A percentile compares a stretch with the other conserved stretches of the same genome.
Evolutionary conservation across 2,888 invertebrate species (phyloP).

Genomic region (Habroteleia sp.): DNA sequence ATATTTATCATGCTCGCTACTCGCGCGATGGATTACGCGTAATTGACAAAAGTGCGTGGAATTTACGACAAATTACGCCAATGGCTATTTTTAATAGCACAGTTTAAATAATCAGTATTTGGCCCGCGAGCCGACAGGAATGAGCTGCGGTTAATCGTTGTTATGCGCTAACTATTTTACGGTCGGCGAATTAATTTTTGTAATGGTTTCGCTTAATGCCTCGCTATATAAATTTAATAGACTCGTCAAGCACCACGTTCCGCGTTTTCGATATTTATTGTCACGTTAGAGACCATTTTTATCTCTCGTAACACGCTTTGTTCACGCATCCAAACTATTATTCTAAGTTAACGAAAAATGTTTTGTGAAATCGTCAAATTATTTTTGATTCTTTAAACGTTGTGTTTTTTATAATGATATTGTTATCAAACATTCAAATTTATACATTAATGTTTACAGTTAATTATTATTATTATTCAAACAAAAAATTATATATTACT

Average conservation of each 20-base stretch:
- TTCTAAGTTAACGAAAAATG: too few relatives aligned
- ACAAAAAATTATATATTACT: too few relatives aligned
- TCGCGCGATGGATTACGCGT: conserved; percentile 50
- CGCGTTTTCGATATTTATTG: neutral
- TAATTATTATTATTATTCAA: too few relatives aligned
- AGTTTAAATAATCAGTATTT: conserved; percentile 45
- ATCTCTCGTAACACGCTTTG: too few relatives aligned
- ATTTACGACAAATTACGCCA: conserved; percentile 48
- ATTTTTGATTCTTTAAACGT: too few relatives aligned
- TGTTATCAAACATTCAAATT: too few relatives aligned
- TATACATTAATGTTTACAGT: too few relatives aligned
- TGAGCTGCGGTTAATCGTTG: conserved; percentile 39
- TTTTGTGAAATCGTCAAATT: too few relatives aligned
- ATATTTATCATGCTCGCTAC: conserved; percentile 47
- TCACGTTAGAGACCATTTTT: too few relatives aligned
- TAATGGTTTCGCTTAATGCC: conserved; percentile 23
- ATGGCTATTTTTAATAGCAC: conserved; percentile 44
- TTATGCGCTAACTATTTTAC: conserved; percentile 40
- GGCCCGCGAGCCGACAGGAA: conserved; percentile 16
- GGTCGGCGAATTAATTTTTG: conserved; percentile 44
- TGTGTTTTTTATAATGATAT: too few relatives aligned
- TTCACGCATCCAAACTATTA: too few relatives aligned
- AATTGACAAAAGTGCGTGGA: conserved; percentile 51
- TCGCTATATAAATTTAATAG: conserved; percentile 27
- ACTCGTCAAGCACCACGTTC: conserved; percentile 12